These are phyloP conservation scores for Zapornia atra DNA, from an alignment of 2,113 vertebrate species.

Conservation along the genomic window DNA sequence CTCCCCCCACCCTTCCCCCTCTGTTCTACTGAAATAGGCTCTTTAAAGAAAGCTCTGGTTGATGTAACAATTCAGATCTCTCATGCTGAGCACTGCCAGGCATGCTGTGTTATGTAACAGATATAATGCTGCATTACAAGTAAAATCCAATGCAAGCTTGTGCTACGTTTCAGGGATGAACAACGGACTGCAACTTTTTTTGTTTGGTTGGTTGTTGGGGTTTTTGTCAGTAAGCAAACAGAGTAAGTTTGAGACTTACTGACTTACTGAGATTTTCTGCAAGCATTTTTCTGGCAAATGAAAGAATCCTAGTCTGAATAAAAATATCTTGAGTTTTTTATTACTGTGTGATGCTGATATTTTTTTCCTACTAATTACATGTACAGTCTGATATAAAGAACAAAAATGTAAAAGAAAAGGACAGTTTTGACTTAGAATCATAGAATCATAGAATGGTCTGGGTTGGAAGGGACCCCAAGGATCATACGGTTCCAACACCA, in stretches of 20 bases:
- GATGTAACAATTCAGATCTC: slow-evolving; percentile 12
- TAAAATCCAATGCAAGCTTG: neutral
- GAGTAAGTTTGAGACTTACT: neutral
- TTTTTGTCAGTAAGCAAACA: neutral
- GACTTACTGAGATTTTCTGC: neutral
- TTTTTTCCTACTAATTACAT: neutral
- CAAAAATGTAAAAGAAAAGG: neutral
- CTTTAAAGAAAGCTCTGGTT: neutral
- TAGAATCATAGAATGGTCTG: too few relatives aligned
- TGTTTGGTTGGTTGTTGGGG: too few relatives aligned
- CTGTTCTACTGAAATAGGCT: neutral
- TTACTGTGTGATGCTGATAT: neutral
- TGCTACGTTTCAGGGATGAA: neutral
- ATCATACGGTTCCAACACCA: too few relatives aligned
- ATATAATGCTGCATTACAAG: neutral
- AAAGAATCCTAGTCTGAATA: neutral
- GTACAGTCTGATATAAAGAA: neutral
- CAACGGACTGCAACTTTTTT: neutral
- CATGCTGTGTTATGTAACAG: neutral
- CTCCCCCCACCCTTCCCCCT: too few relatives aligned
- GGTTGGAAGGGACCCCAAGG: too few relatives aligned
- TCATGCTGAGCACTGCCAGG: neutral
- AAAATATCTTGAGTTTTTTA: neutral
- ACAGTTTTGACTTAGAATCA: neutral
- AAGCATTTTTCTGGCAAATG: neutral